Evolutionary conservation across 2,888 invertebrate genomes (phyloP).

Genomic region (Brachyptera putata): DNA sequence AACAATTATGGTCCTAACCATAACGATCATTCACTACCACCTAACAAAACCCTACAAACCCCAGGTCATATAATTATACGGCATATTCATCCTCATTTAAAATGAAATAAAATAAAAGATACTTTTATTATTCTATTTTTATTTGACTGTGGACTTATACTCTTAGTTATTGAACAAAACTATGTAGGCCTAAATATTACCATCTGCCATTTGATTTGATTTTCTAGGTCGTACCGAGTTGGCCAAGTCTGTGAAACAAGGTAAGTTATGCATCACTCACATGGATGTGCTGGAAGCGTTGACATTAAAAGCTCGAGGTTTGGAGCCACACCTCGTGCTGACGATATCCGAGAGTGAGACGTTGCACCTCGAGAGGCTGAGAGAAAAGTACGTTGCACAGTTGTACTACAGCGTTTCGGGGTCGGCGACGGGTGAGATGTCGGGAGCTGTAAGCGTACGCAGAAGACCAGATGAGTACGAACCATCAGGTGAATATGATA

Average conservation of each 20-base stretch:
- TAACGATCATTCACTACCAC: too few species aligned
- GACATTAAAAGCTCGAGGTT: slow-evolving; percentile 41
- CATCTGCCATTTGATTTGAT: too few species aligned
- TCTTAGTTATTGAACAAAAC: too few species aligned
- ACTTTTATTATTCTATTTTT: too few species aligned
- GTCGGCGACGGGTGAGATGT: slow-evolving; percentile 36
- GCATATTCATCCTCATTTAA: background rate
- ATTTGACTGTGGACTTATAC: too few species aligned
- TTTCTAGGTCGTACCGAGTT: slow-evolving; percentile 40
- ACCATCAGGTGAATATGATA: background rate
- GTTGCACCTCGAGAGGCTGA: slow-evolving; percentile 41
- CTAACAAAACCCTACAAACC: too few species aligned
- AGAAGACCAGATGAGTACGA: slow-evolving; percentile 25
- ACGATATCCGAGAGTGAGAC: slow-evolving; percentile 42
- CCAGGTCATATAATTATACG: background rate
- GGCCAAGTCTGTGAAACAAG: slow-evolving; percentile 37
- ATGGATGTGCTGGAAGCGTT: slow-evolving; percentile 44
- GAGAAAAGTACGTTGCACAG: slow-evolving; percentile 39
- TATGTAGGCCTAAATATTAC: background rate
- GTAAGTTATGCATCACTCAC: slow-evolving; percentile 43
- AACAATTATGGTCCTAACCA: too few species aligned
- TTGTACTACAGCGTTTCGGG: slow-evolving; percentile 23
- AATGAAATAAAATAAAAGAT: background rate
- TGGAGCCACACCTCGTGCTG: slow-evolving; percentile 43
- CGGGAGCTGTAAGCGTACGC: slow-evolving; percentile 21